Base-by-base conservation (phyloP, 2,888 invertebrate genomes). In the Cataglyphis albicans region DNA sequence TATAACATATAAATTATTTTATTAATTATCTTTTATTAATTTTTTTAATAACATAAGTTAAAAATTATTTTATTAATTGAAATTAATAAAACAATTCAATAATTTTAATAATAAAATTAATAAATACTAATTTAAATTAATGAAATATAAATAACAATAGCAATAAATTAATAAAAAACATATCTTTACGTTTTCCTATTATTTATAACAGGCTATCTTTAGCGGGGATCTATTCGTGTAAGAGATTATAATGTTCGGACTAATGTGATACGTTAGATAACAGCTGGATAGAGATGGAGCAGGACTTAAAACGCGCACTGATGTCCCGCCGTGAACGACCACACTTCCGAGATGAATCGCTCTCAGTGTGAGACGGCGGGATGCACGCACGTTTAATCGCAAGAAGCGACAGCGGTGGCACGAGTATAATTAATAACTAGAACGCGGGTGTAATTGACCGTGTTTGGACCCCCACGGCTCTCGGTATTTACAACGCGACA, bases 361-460 rank as follows among this genome's bases (percentile, higher is more conserved):
- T 38, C 86, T 44, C 86, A 81, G 86, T 82, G 76, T 83, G 87
- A 72, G 87, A 70, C 76, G 80, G 61, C 80, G 67, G 63, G 74
- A 80, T 76, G 81, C 82, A 73, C 80, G 76, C 68, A 67, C 73
- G 70, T 81, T 84, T 84, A 84, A 86, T 88, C 78, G 78, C 74
- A 57, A 65, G 75, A 52, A 78, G 81, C 83, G 65, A 65, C 61
- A 52, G 78, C 73, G 82, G 72, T 87, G 81, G 84, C 86, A 82
- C 70, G 78, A 75, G 81, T 48, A 73, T 84, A 84, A 88, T 86
- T 88, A 86, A 88, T 85, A 86, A 85, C 68, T 85, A 48, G 80
- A 41, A 83, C 72, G 74, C 67, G 57, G 83, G 59, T 76, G 55
- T 82, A 70, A 82, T 82, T 64, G 72, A 81, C 81, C 63, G 82